Evolutionary conservation across 2,888 invertebrate species (phyloP), one percentile per base, ranked within the genome.

Genomic region (Nymphalis polychloros): DNA sequence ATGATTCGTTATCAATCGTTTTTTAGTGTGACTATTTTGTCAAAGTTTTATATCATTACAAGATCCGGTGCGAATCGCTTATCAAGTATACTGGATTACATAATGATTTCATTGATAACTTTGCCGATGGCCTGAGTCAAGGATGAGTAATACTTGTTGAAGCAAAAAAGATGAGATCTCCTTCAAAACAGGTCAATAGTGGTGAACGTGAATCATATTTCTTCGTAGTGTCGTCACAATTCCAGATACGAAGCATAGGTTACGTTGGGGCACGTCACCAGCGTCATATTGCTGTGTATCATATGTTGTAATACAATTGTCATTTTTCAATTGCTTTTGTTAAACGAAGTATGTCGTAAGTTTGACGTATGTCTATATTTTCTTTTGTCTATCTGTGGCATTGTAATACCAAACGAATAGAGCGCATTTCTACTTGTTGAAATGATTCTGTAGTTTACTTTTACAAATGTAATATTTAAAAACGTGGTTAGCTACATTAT

Each of bases 221-320:
- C 83, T 76, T 76, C 82, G 84, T 84, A 88, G 81, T 84, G 79
- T 84, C 86, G 88, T 89, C 89, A 88, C 85, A 85, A 72, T 87
- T 87, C 87, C 85, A 81, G 83, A 80, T 81, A 88, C 80, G 68
- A 77, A 71, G 73, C 71, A 73, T 69, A 75, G 77, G 74, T 75
- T 73, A 76, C 63, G 67, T 69, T 59, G 48, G 59, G 47, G 62
- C 59, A 57, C 69, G 69, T 69, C 69, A 72, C 62, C 23, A 63
- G 27, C 52, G 46, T 64, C 64, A 64, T 59, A 57, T 47, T 59
- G 41, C 41, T 41, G 41, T 41, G 64, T 69, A 59, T 59, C 46
- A 64, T 53, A 67, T 64, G 64, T 69, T 50, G 63, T 66, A 64
- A 69, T 57, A 46, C 48, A 68, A 68, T 68, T 69, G 64, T 55